Evolutionary conservation across 2,113 vertebrate genomes (phyloP).

Genomic region (Macaca nemestrina): DNA sequence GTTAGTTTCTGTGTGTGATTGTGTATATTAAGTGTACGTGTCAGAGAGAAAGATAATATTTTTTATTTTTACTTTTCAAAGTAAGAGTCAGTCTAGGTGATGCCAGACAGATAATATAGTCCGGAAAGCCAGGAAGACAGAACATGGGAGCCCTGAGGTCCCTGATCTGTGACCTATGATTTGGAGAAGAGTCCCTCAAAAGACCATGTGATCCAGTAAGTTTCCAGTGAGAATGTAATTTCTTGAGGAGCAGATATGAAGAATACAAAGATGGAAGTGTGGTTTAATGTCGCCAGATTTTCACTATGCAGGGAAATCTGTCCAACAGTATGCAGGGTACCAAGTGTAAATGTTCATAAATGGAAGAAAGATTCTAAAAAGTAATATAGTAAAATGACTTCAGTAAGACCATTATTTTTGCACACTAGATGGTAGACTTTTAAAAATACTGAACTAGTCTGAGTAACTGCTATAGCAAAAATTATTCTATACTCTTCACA

Average conservation of each 20-base stretch:
- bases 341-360: not conserved
- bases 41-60: not conserved
- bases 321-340: not conserved
- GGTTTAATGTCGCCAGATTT: not conserved
- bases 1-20: not conserved
- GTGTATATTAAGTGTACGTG: not conserved
- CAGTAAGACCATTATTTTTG: not conserved
- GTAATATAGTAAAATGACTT: not conserved
- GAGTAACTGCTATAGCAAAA: not conserved
- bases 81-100: not conserved
- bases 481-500: not conserved
- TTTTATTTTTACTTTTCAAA: not conserved
- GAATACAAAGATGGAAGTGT: not conserved
- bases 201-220: not conserved
- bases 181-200: not conserved
- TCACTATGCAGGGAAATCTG: not conserved
- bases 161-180: not conserved
- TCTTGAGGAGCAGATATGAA: not conserved
- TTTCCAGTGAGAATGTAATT: not conserved
- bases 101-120: not conserved
- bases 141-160: not conserved
- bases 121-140: not conserved
- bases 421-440: not conserved
- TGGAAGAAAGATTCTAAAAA: not conserved
- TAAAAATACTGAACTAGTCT: not conserved